Evolutionary conservation across 2,797 vertebrate genomes (phyloP).

Genomic region (Gymnothorax reevesii): DNA sequence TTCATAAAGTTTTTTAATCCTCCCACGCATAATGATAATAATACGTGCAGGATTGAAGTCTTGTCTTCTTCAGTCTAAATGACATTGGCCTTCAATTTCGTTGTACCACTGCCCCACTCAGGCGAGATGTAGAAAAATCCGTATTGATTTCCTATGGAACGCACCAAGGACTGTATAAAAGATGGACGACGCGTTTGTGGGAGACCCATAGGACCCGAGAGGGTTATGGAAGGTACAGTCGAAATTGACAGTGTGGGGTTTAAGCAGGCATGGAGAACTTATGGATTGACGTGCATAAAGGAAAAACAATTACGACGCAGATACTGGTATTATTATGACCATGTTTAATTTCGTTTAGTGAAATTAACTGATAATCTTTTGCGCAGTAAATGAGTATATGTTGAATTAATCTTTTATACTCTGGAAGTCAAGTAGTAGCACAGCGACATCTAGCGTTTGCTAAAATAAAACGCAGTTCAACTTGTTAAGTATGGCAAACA

Average conservation of each 20-base stretch:
- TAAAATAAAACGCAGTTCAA: not conserved
- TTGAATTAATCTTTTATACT: slow-evolving; percentile 5
- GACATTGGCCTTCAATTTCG: too few species aligned
- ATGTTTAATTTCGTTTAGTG: not conserved
- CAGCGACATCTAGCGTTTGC: slow-evolving; percentile 9
- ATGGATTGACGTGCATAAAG: not conserved
- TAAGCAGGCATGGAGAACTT: not conserved
- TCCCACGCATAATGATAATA: too few species aligned
- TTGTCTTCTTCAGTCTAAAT: too few species aligned
- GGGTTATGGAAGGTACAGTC: not conserved
- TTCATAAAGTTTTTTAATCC: too few species aligned
- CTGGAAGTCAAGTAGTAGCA: not conserved
- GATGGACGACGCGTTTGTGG: too few species aligned
- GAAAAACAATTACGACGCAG: not conserved
- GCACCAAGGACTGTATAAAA: too few species aligned
- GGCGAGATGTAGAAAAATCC: too few species aligned
- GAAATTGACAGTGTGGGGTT: not conserved
- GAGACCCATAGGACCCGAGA: not conserved
- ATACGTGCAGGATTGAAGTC: too few species aligned
- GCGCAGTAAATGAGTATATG: not conserved
- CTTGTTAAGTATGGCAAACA: not conserved
- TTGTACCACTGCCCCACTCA: too few species aligned
- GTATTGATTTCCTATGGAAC: too few species aligned
- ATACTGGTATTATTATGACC: not conserved
- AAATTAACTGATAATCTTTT: not conserved